Evolutionary conservation across 1,140 invertebrate genomes (phyloP).

Genomic region (Zaprionus ghesquierei): DNA sequence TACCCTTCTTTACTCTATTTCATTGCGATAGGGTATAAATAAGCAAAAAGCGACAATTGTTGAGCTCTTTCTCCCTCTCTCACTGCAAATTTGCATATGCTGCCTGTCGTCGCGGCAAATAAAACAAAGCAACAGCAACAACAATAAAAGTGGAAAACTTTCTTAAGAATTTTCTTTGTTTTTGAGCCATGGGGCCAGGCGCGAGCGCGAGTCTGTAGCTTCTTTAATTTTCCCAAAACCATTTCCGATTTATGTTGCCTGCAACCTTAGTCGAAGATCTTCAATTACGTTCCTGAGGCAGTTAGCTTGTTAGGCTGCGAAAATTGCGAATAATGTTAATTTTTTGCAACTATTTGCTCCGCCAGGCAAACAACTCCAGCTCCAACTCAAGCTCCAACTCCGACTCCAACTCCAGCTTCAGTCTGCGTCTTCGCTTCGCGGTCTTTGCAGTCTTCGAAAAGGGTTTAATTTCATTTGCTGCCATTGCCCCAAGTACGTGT

Average conservation of each 20-base stretch:
- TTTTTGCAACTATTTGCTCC: constrained; percentile 65
- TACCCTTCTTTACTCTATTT: too few relatives aligned
- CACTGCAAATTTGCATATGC: constrained; percentile 67
- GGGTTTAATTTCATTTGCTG: constrained; percentile 78
- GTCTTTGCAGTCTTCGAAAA: constrained; percentile 50
- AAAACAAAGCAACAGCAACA: neutral
- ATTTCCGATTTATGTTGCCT: constrained; percentile 60
- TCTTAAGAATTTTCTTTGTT: constrained; percentile 59
- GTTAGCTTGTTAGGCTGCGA: constrained; percentile 53
- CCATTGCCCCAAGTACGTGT: constrained; percentile 64
- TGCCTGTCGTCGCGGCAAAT: constrained; percentile 52
- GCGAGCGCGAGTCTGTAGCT: constrained; percentile 6
- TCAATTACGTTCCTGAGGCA: constrained; percentile 42
- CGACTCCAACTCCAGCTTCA: neutral
- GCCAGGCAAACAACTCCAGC: constrained; percentile 8
- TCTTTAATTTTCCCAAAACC: constrained; percentile 62
- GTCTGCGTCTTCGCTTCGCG: neutral
- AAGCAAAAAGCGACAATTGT: constrained; percentile 34
- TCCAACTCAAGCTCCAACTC: neutral
- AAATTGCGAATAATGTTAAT: constrained; percentile 74
- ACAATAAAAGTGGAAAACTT: constrained; percentile 31
- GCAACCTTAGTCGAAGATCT: constrained; percentile 20
- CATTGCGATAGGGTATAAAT: too few relatives aligned
- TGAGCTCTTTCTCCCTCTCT: constrained; percentile 18
- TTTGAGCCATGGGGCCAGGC: too few relatives aligned